Percentiles rank a stretch among this genome's conserved stretches.
Evolutionary conservation across 2,888 invertebrate species (phyloP).

Genomic region (Drosophila austrosaltans): DNA sequence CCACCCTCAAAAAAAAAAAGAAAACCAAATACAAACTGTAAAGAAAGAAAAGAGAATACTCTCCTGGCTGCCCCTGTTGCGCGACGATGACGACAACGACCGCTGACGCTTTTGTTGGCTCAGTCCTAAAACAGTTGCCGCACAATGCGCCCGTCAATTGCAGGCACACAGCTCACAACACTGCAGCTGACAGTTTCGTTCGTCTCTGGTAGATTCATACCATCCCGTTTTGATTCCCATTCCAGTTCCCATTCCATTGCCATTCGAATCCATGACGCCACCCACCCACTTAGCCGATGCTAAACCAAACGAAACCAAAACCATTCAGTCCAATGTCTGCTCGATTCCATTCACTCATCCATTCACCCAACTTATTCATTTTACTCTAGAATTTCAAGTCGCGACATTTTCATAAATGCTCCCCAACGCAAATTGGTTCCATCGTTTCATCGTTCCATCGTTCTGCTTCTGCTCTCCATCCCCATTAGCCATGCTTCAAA

Average conservation of each 20-base stretch:
- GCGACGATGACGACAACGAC: constrained; percentile 37
- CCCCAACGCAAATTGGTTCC: constrained; percentile 65
- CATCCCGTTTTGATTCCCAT: too few species aligned
- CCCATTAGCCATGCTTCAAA: not conserved
- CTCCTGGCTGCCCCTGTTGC: constrained; percentile 62
- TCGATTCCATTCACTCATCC: constrained; percentile 48
- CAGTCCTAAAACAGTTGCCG: constrained; percentile 71
- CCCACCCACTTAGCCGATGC: constrained; percentile 24
- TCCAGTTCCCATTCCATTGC: constrained; percentile 10
- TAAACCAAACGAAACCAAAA: constrained; percentile 46
- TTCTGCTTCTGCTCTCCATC: not conserved
- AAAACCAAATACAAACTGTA: not conserved
- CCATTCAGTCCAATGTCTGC: constrained; percentile 42
- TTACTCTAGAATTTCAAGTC: constrained; percentile 69
- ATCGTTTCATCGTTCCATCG: constrained; percentile 20
- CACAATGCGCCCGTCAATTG: constrained; percentile 83
- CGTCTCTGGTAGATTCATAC: constrained; percentile 24
- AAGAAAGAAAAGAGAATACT: constrained; percentile 5
- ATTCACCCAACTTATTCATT: constrained; percentile 64
- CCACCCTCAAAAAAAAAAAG: constrained; percentile 52
- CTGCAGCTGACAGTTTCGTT: constrained; percentile 81
- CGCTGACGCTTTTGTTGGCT: constrained; percentile 57
- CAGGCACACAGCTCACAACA: constrained; percentile 68
- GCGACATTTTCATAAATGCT: constrained; percentile 44
- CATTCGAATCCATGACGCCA: not conserved